These are phyloP conservation scores for Redunca redunca DNA, from an alignment of 2,113 vertebrate genomes.

Conservation along the genomic window DNA sequence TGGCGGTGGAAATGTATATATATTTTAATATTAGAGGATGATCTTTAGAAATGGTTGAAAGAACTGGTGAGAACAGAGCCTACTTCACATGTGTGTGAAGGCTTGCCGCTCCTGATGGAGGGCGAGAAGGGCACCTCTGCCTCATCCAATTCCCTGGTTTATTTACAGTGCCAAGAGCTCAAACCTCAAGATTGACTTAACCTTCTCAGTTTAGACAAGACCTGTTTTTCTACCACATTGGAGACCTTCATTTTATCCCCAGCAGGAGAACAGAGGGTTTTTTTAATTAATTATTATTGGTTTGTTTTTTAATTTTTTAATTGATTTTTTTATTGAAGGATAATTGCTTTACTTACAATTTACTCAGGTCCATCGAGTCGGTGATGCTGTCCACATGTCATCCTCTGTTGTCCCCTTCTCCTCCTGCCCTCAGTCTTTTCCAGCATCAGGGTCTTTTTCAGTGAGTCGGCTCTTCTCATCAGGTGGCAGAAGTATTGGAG, in stretches of 20 bases:
- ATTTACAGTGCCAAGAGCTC: not conserved
- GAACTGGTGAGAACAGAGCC: not conserved
- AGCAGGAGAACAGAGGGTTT: not conserved
- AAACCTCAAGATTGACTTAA: not conserved
- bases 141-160: not conserved
- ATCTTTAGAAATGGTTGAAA: not conserved
- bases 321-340: not conserved
- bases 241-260: not conserved
- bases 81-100: not conserved
- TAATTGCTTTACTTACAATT: not conserved
- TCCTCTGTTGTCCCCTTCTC: not conserved
- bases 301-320: not conserved
- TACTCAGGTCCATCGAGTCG: not conserved
- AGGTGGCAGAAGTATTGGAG: rapidly evolving
- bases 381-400: not conserved
- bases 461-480: not conserved
- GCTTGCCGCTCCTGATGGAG: rapidly evolving
- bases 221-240: not conserved
- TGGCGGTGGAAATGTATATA: not conserved
- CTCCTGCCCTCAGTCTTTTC: not conserved
- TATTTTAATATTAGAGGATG: not conserved
- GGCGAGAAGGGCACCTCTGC: rapidly evolving
- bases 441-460: not conserved
- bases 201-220: not conserved
- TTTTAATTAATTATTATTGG: too few species aligned